Percentiles rank a stretch among this genome's conserved stretches.
These are phyloP conservation scores for Pseudomyrmex concolor DNA, from an alignment of 1,140 invertebrate species.

Conservation along the genomic window DNA sequence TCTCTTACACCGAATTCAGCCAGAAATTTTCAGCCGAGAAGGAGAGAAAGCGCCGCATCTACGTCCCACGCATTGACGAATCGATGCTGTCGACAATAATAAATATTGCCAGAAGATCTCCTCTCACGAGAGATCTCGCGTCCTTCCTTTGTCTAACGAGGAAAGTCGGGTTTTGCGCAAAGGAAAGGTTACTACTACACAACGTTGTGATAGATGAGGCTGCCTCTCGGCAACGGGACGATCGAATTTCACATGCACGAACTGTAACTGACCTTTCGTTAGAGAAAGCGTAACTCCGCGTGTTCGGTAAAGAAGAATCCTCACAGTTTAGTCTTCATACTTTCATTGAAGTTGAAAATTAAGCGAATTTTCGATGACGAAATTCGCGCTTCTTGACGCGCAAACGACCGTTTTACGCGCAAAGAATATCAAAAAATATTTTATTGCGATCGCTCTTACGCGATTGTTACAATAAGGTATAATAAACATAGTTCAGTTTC, in stretches of 20 bases:
- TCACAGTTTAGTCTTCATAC: neutral
- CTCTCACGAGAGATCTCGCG: slow-evolving; percentile 10
- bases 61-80: slow-evolving; percentile 36
- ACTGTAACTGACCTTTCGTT: slow-evolving; percentile 52
- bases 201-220: slow-evolving; percentile 25
- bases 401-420: too few relatives aligned
- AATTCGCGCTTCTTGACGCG: slow-evolving; percentile 9
- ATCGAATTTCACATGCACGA: slow-evolving; percentile 59
- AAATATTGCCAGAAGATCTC: slow-evolving; percentile 33
- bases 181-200: slow-evolving; percentile 15
- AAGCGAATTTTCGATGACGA: neutral
- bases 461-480: slow-evolving; percentile 1
- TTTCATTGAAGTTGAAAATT: slow-evolving; percentile 18
- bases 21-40: slow-evolving; percentile 20
- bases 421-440: neutral
- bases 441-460: neutral
- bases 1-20: slow-evolving; percentile 12
- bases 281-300: slow-evolving; percentile 40
- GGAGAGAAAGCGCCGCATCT: slow-evolving; percentile 29
- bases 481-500: too few relatives aligned
- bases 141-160: slow-evolving; percentile 40
- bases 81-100: slow-evolving; percentile 41
- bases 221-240: slow-evolving; percentile 4
- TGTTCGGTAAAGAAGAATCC: slow-evolving; percentile 11
- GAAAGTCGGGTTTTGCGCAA: slow-evolving; percentile 34